These are phyloP conservation scores for Sminthurinus aureus DNA, from an alignment of 2,888 invertebrate species.

Conservation along the genomic window DNA sequence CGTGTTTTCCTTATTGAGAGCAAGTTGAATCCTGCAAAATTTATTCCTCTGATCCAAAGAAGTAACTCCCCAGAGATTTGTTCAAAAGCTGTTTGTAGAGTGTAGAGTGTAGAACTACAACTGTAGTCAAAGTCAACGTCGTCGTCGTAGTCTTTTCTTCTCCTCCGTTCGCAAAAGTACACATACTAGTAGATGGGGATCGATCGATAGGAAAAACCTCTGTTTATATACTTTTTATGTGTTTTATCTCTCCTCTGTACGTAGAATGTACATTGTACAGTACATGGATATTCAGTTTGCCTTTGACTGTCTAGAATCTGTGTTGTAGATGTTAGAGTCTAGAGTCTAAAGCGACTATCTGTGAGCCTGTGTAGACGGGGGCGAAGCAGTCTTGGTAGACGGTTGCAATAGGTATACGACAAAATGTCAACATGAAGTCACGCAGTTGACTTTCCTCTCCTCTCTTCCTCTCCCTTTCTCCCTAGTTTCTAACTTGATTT, in stretches of 20 bases:
- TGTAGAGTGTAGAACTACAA: not conserved
- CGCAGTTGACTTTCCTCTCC: slow-evolving; percentile 58
- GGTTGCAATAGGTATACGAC: slow-evolving; percentile 38
- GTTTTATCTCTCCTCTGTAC: no score
- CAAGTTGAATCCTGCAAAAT: slow-evolving; percentile 52
- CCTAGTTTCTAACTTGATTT: slow-evolving; percentile 60
- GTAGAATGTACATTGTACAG: not conserved
- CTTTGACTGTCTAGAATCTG: no score
- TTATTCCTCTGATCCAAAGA: slow-evolving; percentile 54
- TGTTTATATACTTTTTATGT: no score
- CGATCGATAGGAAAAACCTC: no score
- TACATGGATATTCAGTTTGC: not conserved
- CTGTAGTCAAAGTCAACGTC: no score
- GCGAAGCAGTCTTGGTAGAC: no score
- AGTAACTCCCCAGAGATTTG: slow-evolving; percentile 50
- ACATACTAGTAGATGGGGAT: not conserved
- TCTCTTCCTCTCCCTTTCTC: slow-evolving; percentile 44
- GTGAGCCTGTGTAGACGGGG: no score
- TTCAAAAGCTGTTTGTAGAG: slow-evolving; percentile 49
- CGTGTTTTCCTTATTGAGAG: slow-evolving; percentile 4
- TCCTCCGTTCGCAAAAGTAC: no score
- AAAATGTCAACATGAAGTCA: slow-evolving; percentile 60
- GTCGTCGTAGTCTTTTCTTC: no score
- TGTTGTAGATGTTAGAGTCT: no score
- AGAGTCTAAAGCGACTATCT: no score